A percentile compares a stretch with the other conserved stretches of the same genome.
Conservation (phyloP, 2,113 vertebrate genomes). For the Leucosticte australis region DNA sequence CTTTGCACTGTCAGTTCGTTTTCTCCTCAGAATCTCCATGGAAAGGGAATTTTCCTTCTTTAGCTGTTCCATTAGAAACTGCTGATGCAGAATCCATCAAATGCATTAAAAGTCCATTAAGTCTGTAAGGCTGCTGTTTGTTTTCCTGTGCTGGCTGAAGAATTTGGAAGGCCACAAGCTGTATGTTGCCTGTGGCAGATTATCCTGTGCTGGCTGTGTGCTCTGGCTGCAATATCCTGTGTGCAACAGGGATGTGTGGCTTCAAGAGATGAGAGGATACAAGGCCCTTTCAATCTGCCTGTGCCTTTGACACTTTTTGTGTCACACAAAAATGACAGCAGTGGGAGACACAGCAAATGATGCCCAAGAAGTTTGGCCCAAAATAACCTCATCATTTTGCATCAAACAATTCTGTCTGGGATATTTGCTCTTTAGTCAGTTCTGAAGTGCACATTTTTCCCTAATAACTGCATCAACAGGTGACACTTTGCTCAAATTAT, state of each 20-base stretch:
- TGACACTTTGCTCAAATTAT: neutral
- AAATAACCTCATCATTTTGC: neutral
- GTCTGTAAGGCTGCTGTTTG: neutral
- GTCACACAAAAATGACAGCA: neutral
- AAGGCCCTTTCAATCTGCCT: neutral
- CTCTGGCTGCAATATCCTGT: conserved; percentile 1
- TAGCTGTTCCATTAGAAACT: conserved; percentile 14
- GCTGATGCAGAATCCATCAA: conserved; percentile 50
- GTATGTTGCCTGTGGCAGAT: neutral
- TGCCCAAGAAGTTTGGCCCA: neutral
- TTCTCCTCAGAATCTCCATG: neutral
- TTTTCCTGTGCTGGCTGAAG: conserved; percentile 2
- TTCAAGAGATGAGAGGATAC: neutral
- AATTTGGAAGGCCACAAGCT: conserved; percentile 5
- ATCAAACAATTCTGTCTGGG: neutral
- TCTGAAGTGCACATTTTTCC: neutral
- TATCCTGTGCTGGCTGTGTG: neutral
- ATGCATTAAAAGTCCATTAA: conserved; percentile 48
- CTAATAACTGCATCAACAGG: neutral
- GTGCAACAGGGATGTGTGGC: neutral
- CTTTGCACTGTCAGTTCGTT: neutral
- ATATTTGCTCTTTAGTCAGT: neutral
- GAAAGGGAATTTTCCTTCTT: neutral
- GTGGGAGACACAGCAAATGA: neutral
- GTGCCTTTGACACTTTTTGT: neutral